Evolutionary conservation across 2,797 vertebrate species (phyloP).

Genomic region (Megalops cyprinoides): DNA sequence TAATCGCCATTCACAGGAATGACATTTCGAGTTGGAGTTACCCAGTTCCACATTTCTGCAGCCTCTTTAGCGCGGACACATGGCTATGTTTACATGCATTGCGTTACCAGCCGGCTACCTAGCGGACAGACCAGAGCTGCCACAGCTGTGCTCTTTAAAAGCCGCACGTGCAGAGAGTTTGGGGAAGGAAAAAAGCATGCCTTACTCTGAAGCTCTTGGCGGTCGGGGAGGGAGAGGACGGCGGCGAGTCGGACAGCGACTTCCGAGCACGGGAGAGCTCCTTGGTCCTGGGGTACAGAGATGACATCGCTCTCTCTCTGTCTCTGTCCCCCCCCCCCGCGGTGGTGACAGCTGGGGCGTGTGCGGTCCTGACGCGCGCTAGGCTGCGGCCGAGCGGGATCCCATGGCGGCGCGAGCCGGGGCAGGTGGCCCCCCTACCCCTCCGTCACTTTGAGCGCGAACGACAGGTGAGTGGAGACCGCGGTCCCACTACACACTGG

Average conservation of each 20-base stretch:
- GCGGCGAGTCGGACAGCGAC: conserved; percentile 89
- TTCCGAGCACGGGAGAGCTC: conserved; percentile 89
- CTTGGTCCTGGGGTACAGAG: conserved; percentile 87
- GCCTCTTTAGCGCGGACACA: background rate
- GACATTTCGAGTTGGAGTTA: background rate
- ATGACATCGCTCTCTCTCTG: conserved; percentile 79
- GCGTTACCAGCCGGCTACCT: background rate
- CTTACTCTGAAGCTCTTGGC: conserved; percentile 96
- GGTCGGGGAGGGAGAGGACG: conserved; percentile 88
- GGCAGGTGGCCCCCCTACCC: conserved; percentile 60
- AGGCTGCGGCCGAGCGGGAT: conserved; percentile 46
- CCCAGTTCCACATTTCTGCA: background rate
- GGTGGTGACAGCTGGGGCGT: conserved; percentile 6
- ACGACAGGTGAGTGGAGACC: conserved; percentile 24
- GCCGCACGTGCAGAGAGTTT: background rate
- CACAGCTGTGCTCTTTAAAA: background rate
- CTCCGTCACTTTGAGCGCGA: conserved; percentile 22
- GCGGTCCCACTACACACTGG: background rate
- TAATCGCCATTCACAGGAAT: background rate
- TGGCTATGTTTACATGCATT: conserved; percentile 12
- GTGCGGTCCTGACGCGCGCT: background rate
- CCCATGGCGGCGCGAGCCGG: conserved; percentile 52
- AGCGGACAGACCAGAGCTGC: conserved; percentile 21
- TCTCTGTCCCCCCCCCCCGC: no score
- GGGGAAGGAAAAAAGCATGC: conserved; percentile 35